Percentiles rank a stretch among this genome's conserved stretches.
Conservation (phyloP, 2,797 vertebrate genomes). For the Micropoecilia bifurca region DNA sequence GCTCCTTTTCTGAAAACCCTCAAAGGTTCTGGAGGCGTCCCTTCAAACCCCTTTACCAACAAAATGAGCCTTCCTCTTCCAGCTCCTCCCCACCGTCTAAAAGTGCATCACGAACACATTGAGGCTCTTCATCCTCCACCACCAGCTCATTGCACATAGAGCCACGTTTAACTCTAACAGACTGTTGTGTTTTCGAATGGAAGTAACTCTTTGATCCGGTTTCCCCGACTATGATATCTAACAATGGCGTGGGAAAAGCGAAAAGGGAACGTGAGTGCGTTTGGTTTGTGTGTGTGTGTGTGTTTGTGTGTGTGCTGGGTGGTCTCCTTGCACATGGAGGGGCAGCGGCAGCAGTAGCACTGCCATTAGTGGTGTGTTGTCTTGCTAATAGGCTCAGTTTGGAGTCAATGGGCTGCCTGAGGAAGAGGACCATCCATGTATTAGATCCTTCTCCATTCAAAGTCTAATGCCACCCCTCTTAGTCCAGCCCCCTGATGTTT, state of each 20-base stretch:
- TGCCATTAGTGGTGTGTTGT: conserved; percentile 85
- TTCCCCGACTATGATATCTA: conserved; percentile 51
- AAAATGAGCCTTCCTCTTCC: background rate
- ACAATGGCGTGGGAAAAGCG: conserved; percentile 73
- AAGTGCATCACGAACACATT: background rate
- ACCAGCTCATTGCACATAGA: conserved; percentile 1
- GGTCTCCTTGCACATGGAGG: conserved; percentile 74
- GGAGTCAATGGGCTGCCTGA: conserved; percentile 80
- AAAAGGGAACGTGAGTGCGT: conserved; percentile 54
- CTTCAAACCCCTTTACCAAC: background rate
- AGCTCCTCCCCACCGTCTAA: background rate
- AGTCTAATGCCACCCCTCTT: conserved; percentile 79
- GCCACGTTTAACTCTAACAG: conserved; percentile 5
- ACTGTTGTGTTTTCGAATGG: conserved; percentile 30
- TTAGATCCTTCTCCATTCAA: conserved; percentile 83
- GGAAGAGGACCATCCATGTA: conserved; percentile 84
- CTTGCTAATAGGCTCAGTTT: conserved; percentile 86
- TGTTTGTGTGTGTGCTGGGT: conserved; percentile 67
- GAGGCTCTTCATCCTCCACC: background rate
- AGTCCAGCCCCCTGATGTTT: conserved; percentile 75
- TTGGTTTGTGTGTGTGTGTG: conserved; percentile 53
- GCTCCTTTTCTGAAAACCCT: background rate
- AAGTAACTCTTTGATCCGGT: conserved; percentile 53
- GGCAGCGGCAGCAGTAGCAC: conserved; percentile 59
- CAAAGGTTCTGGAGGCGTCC: background rate